Evolutionary conservation across 2,888 invertebrate genomes (phyloP), one percentile per base, ranked within the genome.

Genomic region (Coecobrya sp.): DNA sequence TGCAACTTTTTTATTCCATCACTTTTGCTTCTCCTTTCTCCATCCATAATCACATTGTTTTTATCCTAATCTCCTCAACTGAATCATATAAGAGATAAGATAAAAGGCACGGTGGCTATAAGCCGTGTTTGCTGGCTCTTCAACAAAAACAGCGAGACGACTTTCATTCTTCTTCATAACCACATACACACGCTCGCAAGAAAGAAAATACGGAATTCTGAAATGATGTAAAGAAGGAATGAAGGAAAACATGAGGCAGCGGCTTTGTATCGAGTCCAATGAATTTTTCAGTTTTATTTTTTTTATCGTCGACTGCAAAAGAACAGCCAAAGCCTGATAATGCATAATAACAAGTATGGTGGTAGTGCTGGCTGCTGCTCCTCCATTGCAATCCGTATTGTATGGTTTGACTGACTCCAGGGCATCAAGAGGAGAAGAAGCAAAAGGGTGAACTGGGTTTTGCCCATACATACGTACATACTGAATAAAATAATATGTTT

Each of bases 371-470:
- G 22, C 62, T 10, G 22, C 42, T 36, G 10, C 16, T 19, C 0
- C 70, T 42, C 49, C 76, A 76, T 49, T 76, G 25, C 76, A 49
- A 76, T 76, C 49, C 76, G 49, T 49, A 49, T 81, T 59, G 30
- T 59, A 59, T 81, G 81, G 81, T 65, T 84, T 36, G 65, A 86
- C 73, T 88, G 65, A 89, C 89, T 89, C 89, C 84, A 89, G 89
- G 89, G 89, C 89, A 84, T 89, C 73, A 89, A 10, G 11, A 49
- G 11, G 76, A 76, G 19, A 65, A 11, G 59, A 19, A 81, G 52
- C n/a, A 59, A 81, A 55, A 59, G 55, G 59, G 52, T 59, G 36
- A 81, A 36, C 25, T 84, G 36, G 73, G 55, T 73, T 85, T 68
- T 73, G 86, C 86, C 55, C 42, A 73, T 86, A 70, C 81, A 30